Percentiles rank a stretch among this genome's conserved stretches.
phyloP scores from a whole-genome alignment of 2,797 vertebrate species.

The Acipenser ruthenus region DNA sequence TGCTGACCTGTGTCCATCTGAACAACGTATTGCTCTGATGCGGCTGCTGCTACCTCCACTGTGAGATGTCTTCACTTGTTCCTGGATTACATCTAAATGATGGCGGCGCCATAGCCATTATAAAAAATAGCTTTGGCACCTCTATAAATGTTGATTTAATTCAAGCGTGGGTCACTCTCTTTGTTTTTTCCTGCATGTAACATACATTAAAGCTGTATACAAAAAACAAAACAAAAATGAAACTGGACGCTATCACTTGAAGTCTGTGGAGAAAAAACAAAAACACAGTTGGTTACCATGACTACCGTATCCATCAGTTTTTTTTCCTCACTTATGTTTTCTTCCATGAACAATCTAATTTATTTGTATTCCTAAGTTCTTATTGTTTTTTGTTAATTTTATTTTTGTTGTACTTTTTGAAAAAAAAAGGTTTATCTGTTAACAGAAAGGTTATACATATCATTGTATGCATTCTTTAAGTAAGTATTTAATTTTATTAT shows the following conservation, averaged over 20 bases:
- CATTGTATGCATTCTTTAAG: slow-evolving; percentile 23
- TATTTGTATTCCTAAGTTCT: slow-evolving; percentile 15
- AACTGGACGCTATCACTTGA: slow-evolving; percentile 49
- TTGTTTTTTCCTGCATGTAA: slow-evolving; percentile 41
- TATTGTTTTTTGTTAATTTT: slow-evolving; percentile 14
- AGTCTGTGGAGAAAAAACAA: slow-evolving; percentile 8
- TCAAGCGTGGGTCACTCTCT: slow-evolving; percentile 38
- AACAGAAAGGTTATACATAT: slow-evolving; percentile 21
- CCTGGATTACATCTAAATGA: slow-evolving; percentile 20
- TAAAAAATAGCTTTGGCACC: background rate
- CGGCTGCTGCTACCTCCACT: slow-evolving; percentile 57
- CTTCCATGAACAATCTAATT: slow-evolving; percentile 9
- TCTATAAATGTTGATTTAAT: slow-evolving; percentile 21
- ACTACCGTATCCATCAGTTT: background rate
- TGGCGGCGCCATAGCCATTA: too few relatives aligned
- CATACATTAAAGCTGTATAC: slow-evolving; percentile 42
- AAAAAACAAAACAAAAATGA: slow-evolving; percentile 27
- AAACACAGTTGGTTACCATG: background rate
- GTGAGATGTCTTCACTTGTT: slow-evolving; percentile 43
- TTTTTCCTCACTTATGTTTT: slow-evolving; percentile 4
- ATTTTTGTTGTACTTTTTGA: slow-evolving; percentile 27
- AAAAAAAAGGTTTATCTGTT: slow-evolving; percentile 1
- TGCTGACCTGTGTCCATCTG: slow-evolving; percentile 50
- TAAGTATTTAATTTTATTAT: slow-evolving; percentile 14
- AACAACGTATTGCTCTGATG: slow-evolving; percentile 38